Evolutionary conservation across 2,888 invertebrate genomes (phyloP), one percentile per base, ranked within the genome.

Genomic region (Octodonta nipae): DNA sequence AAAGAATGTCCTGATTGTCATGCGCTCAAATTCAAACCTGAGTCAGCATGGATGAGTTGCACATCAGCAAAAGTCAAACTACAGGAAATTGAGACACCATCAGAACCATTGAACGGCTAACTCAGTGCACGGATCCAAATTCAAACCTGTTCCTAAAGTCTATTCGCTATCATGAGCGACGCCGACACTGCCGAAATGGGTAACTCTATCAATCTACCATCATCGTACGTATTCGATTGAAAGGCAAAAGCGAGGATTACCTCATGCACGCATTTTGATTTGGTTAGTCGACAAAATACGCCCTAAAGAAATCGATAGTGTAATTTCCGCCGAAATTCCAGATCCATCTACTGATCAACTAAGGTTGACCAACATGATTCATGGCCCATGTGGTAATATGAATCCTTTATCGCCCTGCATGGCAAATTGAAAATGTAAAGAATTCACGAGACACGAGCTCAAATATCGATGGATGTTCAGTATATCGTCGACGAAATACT

Each of bases 391-490:
- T 44, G 61, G 60, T 34, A 35, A 34, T 52, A 6, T 20, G 20
- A 20, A 20, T n/a, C n/a, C n/a, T n/a, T n/a, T n/a, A n/a, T n/a
- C 50, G 26, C 57, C 57, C 7, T 64, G 64, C 47, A 63, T 60
- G 58, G 37, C 32, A 17, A 50, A 57, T 37, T 54, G 53, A 32
- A 52, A 52, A 39, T 58, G 56, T 37, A 40, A 45, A 6, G 53
- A 56, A 38, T 10, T 12, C 20, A 2, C 13, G 26, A n/a, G 39
- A 43, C 14, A 42, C 40, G 5, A 12, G 30, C 11, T 40, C 37
- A 15, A 13, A 17, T 16, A 22, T 15, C n/a, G 37, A 42, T 13
- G 40, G 42, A 11, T 42, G 40, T 33, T 33, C 37, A 33, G 7
- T 24, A 14, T 33, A 33, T 28, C 28, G 28, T 17, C 33, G 28